phyloP scores from a whole-genome alignment of 2,888 invertebrate genomes.

The Tillus elongatus region DNA sequence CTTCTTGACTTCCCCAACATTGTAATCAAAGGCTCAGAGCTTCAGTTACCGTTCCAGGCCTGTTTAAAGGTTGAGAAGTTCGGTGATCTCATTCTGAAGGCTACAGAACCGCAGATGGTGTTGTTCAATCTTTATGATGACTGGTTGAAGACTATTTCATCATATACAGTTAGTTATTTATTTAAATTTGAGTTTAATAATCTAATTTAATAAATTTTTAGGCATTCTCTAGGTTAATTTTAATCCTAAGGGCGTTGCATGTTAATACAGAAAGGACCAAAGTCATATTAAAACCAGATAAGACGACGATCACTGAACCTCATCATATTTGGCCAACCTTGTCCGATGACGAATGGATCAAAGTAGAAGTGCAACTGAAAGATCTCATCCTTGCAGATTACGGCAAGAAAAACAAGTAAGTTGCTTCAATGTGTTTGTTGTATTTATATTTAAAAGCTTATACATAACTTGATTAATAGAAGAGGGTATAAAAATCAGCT shows the following conservation, averaged over 20 bases:
- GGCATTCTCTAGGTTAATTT: conserved; percentile 93
- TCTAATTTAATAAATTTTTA: conserved; percentile 28
- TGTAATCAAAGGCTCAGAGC: conserved; percentile 97
- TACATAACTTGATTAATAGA: too few relatives aligned
- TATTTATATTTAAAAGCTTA: too few relatives aligned
- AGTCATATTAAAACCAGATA: conserved; percentile 96
- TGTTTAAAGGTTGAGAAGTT: conserved; percentile 99
- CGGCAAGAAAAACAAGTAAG: conserved; percentile 97
- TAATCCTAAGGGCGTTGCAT: conserved; percentile 92
- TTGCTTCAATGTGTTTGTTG: conserved; percentile 19
- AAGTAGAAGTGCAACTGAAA: conserved; percentile 95
- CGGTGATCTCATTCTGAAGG: conserved; percentile 96
- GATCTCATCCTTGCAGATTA: conserved; percentile 98
- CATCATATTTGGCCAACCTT: conserved; percentile 99
- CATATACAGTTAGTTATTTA: conserved; percentile 68
- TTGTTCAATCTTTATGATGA: conserved; percentile 98
- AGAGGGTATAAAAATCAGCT: too few relatives aligned
- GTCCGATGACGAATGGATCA: conserved; percentile 98
- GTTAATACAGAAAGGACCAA: conserved; percentile 99
- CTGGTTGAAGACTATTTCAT: conserved; percentile 98
- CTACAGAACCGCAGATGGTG: conserved; percentile 99
- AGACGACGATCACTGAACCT: conserved; percentile 96
- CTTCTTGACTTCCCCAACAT: conserved; percentile 99
- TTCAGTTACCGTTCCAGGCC: conserved; percentile 98
- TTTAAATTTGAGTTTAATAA: too few relatives aligned